Evolutionary conservation across 2,797 vertebrate species (phyloP).

Genomic region (Phrynocephalus vlangalii): DNA sequence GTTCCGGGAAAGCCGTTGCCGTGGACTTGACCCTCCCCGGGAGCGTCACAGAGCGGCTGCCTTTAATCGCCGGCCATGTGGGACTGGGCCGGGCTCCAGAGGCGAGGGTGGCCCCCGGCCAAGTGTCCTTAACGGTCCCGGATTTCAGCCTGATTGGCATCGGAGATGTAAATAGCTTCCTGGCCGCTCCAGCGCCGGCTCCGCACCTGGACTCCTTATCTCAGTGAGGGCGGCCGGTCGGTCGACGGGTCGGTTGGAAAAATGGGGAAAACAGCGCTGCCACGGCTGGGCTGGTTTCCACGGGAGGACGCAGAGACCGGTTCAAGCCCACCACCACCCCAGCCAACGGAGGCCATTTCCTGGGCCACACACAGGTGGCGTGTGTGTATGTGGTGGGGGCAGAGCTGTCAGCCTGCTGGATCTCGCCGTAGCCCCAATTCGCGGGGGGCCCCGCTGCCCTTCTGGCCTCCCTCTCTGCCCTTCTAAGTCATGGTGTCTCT

Average conservation of each 20-base stretch:
- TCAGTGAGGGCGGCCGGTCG: constrained; percentile 75
- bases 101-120: constrained; percentile 72
- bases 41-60: constrained; percentile 70
- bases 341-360: constrained; percentile 29
- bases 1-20: constrained; percentile 74
- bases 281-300: no score
- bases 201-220: constrained; percentile 76
- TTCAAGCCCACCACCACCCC: constrained; percentile 39
- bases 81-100: constrained; percentile 70
- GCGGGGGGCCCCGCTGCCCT: no score
- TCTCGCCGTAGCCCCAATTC: background rate
- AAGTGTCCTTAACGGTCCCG: constrained; percentile 82
- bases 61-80: constrained; percentile 70
- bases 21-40: constrained; percentile 81
- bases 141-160: constrained; percentile 85
- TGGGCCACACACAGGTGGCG: background rate
- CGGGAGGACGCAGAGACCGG: constrained; percentile 31
- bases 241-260: constrained; percentile 37
- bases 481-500: background rate
- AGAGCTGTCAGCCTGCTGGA: background rate
- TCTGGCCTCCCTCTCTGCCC: constrained; percentile 44
- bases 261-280: no score
- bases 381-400: no score
- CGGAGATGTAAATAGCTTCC: constrained; percentile 81
- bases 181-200: constrained; percentile 77